Base-by-base conservation (phyloP, 2,888 invertebrate genomes). In the Drosophila ezoana region DNA sequence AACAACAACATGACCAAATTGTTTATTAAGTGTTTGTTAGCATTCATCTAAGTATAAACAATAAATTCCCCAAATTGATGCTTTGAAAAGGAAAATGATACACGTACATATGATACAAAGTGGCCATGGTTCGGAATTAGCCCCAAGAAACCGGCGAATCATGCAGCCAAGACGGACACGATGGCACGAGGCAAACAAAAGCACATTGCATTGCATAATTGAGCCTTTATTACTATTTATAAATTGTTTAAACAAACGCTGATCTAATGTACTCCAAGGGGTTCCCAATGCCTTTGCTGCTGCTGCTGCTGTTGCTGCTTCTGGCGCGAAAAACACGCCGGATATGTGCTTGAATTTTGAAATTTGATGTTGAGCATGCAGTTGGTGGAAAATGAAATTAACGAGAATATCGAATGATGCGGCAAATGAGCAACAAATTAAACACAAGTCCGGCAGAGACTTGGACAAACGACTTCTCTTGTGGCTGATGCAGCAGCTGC, bases 341-440 rank as follows among this genome's bases (percentile, higher is more conserved):
- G 76, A 84, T 66, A 79, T 65, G 64, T 75, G 76, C 49, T 38
- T 71, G 75, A 57, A 63, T 60, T 64, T 48, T 38, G 75, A 57
- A 63, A 62, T 64, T 48, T 38, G 69, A 68, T 62, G 67, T 51
- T 59, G 18, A 28, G 68, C 61, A 51, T 72, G 75, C 61, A 68
- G 32, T 23, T 41, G 33, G 43, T 37, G 54, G 35, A 48, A 51
- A 56, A 52, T 56, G 76, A 16, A 81, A 57, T 82, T 87, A 69
- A 59, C 56, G 56, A 3, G 77, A 75, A 75, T 77, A 76, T 82
- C 80, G 83, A 74, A 82, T 82, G 87, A 84, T 69, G 87, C 86
- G 83, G 87, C 83, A 87, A 83, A 87, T 83, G 67, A 85, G 85
- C 68, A 63, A 53, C 79, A 74, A 87, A 84, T 84, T 75, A 69